Base-by-base conservation (phyloP, 2,797 vertebrate species). In the Falco peregrinus region DNA sequence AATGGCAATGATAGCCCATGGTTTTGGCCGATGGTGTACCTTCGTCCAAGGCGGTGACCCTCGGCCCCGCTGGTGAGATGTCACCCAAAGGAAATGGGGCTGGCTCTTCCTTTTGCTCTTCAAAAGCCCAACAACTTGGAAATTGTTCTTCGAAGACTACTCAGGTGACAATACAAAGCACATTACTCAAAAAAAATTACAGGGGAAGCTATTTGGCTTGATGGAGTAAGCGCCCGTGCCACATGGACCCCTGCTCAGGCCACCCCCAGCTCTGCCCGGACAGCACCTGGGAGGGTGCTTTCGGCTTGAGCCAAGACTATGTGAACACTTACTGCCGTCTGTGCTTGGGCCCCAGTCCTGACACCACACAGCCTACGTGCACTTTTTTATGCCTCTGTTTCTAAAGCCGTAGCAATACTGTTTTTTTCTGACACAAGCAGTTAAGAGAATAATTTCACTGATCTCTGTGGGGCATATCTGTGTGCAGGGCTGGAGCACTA, bases 301-400 rank as follows among this genome's bases (percentile, higher is more conserved):
- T 61, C 10, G 47, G 50, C 60, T n/a, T 61, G 50, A 69, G n/a
- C 51, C 0, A 0, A 65, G 64, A 35, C 10, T 61, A 16, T 16
- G 28, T 21, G 21, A 80, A 61, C 10, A 28, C 24, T 14, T 26
- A 16, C 0, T 43, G 64, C 8, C 24, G 29, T 8, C 31, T 0
- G 0, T 24, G n/a, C 31, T 47, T 22, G 41, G 41, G 37, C 31
- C 41, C 18, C 0, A 0, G 6, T 10, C 31, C 78, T n/a, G 56
- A 15, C 39, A 18, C 26, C 59, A 37, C 51, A 22, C 17, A 7
- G 6, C n/a, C 57, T 31, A 24, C 6, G 11, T 3, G 4, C 5
- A 4, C 11, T 39, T n/a, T 69, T 50, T 59, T 50, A n/a, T 70
- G 70, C 69, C 81, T 77, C 56, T 75, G 13, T 84, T 74, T 45